Evolutionary conservation across 37 sponge, comb jelly and placozoan species (phyloP), one percentile per base, ranked within the genome.

Genomic region (Lycopodina hypogea): DNA sequence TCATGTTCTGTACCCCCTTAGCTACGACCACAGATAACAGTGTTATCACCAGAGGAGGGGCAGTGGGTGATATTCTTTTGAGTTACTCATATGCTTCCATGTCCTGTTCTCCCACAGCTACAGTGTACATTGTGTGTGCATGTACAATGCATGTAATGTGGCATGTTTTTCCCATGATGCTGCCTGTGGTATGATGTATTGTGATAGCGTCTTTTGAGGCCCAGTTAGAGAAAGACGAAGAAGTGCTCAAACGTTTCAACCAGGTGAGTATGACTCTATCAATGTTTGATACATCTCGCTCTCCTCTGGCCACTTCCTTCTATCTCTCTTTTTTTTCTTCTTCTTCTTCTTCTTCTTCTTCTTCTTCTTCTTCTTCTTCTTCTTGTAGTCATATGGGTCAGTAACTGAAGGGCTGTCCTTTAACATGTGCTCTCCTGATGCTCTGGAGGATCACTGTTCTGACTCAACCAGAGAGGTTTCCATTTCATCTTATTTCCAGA

Each of bases 191-290:
- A n/a, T n/a, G n/a, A n/a, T n/a, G n/a, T n/a, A n/a, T n/a, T n/a
- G n/a, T 67, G 6, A 7, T 41, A 70, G 87, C 45, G 14, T 72
- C 81, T 17, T 87, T 87, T 55, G 17, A 71, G 39, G 74, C 72
- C 59, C 77, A 81, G 56, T 34, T 87, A 55, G 69, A 40, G 15
- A 67, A 80, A 45, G 82, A 87, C 2, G 87, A 81, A 30, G 71
- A 80, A 51, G 72, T 34, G 6, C 21, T 83, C 23, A 42, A 75
- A 22, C 24, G 67, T 24, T 53, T 74, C 21, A 75, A 75, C 33
- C 38, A 55, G 29, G 75, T 81, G 26, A 63, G 82, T 35, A 11
- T n/a, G 6, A 23, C 3, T 23, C 65, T 63, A 63, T n/a, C 28
- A 63, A 28, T 23, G 28, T 63, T 11, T 23, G 22, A 36, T 36